These are phyloP conservation scores for Aurelia sp. DNA, from an alignment of 30 jellyfish, hydroid and myxozoan genomes.

Conservation along the genomic window DNA sequence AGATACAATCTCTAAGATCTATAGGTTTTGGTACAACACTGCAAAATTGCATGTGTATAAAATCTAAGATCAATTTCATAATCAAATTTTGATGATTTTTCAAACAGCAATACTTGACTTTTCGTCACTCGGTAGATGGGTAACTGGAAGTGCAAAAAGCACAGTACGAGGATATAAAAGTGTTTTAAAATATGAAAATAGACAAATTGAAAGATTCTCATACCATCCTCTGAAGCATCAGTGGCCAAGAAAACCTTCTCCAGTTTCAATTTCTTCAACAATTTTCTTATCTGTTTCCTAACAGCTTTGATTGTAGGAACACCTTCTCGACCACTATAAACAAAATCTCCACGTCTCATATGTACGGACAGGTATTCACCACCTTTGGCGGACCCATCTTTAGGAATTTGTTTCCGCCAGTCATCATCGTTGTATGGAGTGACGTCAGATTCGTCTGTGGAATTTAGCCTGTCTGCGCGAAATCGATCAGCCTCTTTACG, in stretches of 20 bases:
- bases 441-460: conserved; percentile 77
- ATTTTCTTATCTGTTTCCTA: conserved; percentile 59
- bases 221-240: conserved; percentile 89
- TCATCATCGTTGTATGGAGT: conserved; percentile 86
- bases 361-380: conserved; percentile 93
- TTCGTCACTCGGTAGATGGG: too few relatives aligned
- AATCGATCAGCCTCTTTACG: conserved; percentile 84
- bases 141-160: too few relatives aligned
- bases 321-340: conserved; percentile 80
- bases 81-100: too few relatives aligned
- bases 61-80: too few relatives aligned
- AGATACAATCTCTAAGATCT: too few relatives aligned
- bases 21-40: too few relatives aligned
- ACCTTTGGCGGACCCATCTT: conserved; percentile 92
- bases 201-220: not conserved
- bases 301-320: conserved; percentile 90
- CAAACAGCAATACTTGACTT: too few relatives aligned
- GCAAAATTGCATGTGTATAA: too few relatives aligned
- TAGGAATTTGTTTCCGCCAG: conserved; percentile 91
- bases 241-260: conserved; percentile 80
- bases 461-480: conserved; percentile 71
- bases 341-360: conserved; percentile 90
- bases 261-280: conserved; percentile 72
- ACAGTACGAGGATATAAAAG: too few relatives aligned
- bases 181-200: too few relatives aligned